Base-by-base conservation (phyloP, 2,797 vertebrate genomes). In the Lepus oiostolus region DNA sequence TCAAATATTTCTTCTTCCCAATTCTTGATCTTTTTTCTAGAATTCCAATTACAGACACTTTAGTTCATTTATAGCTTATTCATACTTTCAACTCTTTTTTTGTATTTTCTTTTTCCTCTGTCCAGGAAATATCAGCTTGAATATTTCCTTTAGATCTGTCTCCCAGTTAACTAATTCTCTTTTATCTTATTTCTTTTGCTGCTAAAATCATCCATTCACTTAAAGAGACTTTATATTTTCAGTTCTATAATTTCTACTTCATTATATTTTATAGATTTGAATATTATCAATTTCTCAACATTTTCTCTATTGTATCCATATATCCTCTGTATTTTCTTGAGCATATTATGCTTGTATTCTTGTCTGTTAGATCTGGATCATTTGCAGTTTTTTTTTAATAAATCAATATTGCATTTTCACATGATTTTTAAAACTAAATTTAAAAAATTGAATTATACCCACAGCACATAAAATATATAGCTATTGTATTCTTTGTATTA, bases 61-160 rank as follows among this genome's bases (percentile, higher is more conserved):
- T 63, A 63, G 5, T 17, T 75, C 8, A 58, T 90, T 71, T 70
- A 26, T 19, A 60, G 88, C 58, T 50, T 26, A n/a, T 17, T 68
- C 2, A 7, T 70, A 3, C 72, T 13, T 50, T 60, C 65, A 7
- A 58, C 1, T 63, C 3, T 22, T 86, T 65, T 54, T 58, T 16
- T 67, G 1, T 28, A 35, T 74, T 88, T 74, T 6, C 68, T 19
- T 71, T n/a, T 26, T 16, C 70, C 2, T 79, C 19, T 83, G 1
- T 68, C 17, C 88, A 47, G 42, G 42, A 47, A 47, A 32, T 50
- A 16, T 80, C n/a, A 83, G 8, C 52, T 75, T 52, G 30, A 81
- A 76, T 62, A 90, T 76, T 87, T 96, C 58, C 9, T 77, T 92
- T 88, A 84, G n/a, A 50, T 2, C 30, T 67, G 26, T 85, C 16